Percentiles rank a stretch among this genome's conserved stretches.
phyloP scores from a whole-genome alignment of 2,888 invertebrate species.

The Calephelis perditalis region DNA sequence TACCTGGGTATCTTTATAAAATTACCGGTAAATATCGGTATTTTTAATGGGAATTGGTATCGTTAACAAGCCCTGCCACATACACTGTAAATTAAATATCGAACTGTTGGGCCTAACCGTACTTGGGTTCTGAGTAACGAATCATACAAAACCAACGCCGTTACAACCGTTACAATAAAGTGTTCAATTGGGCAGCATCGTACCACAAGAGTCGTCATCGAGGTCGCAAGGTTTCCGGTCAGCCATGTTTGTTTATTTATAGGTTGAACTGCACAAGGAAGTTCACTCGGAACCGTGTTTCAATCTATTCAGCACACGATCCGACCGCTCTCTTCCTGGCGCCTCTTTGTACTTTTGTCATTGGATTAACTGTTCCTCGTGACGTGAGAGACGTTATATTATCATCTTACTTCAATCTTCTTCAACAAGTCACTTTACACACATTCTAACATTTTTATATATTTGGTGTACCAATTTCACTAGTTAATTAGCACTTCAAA shows the following conservation, averaged over 20 bases:
- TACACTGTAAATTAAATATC: too few species aligned
- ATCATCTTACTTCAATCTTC: too few species aligned
- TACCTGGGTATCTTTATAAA: too few species aligned
- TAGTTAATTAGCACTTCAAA: too few species aligned
- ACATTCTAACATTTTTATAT: too few species aligned
- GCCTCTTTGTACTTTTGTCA: conserved; percentile 26
- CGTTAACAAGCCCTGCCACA: too few species aligned
- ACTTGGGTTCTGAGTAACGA: too few species aligned
- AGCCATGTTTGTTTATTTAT: conserved; percentile 60
- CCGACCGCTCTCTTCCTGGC: conserved; percentile 7
- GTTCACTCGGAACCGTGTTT: conserved; percentile 51
- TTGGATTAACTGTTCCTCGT: conserved; percentile 1
- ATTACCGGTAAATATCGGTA: too few species aligned
- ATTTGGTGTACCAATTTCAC: too few species aligned
- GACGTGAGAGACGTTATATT: conserved; percentile 1
- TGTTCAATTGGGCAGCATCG: conserved; percentile 1
- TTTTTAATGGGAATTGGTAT: too few species aligned
- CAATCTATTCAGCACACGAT: conserved; percentile 34
- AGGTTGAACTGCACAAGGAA: conserved; percentile 48
- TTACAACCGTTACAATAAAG: conserved; percentile 1
- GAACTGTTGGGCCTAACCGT: too few species aligned
- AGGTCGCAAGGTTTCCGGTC: conserved; percentile 55
- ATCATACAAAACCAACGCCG: background rate
- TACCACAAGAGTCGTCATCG: conserved; percentile 36
- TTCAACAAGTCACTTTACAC: too few species aligned